A percentile compares a stretch with the other conserved stretches of the same genome.
These are phyloP conservation scores for Psilopogon haemacephalus DNA, from an alignment of 2,113 vertebrate species.

Conservation along the genomic window DNA sequence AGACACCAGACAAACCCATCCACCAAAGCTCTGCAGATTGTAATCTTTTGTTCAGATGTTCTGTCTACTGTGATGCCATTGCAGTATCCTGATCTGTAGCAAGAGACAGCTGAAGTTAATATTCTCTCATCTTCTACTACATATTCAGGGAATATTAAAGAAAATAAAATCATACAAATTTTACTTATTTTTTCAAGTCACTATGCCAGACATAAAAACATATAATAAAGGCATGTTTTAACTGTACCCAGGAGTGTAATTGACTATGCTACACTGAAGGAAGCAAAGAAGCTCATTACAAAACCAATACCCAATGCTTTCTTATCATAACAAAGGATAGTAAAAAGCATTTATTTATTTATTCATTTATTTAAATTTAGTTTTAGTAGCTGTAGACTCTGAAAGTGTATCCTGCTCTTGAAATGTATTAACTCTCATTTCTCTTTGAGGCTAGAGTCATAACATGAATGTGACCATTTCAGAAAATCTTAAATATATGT, in stretches of 20 bases:
- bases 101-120: background rate
- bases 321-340: background rate
- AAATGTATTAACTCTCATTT: background rate
- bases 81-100: fast-evolving
- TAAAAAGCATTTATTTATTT: background rate
- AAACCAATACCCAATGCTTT: fast-evolving
- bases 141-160: background rate
- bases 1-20: background rate
- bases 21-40: background rate
- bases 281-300: background rate
- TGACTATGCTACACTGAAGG: fast-evolving
- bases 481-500: background rate
- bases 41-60: background rate
- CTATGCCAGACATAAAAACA: background rate
- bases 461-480: background rate
- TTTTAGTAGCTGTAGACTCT: background rate
- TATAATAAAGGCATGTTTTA: background rate
- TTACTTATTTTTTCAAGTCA: background rate
- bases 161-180: too few relatives aligned
- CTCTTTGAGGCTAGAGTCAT: background rate
- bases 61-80: background rate
- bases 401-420: background rate
- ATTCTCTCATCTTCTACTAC: background rate
- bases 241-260: background rate
- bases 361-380: background rate